A percentile compares a stretch with the other conserved stretches of the same genome.
phyloP scores from a whole-genome alignment of 2,113 vertebrate species.

The Formicarius rufipectus region DNA sequence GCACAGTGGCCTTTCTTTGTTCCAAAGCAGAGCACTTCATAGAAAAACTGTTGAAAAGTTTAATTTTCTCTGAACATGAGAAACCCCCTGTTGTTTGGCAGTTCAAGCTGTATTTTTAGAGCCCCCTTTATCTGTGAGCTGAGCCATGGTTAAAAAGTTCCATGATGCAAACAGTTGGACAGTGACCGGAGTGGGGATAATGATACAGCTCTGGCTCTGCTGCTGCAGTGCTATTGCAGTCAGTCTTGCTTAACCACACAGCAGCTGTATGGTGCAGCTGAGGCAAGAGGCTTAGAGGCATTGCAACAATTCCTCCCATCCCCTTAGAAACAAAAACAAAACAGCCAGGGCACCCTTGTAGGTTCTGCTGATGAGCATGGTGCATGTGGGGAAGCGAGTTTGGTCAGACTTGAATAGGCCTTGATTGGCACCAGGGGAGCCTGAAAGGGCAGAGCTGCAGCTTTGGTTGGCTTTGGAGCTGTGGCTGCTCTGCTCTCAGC shows the following conservation, averaged over 20 bases:
- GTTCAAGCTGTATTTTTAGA: slow-evolving; percentile 19
- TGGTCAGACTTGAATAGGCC: background rate
- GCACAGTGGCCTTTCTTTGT: background rate
- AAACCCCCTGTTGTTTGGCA: background rate
- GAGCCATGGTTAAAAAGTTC: background rate
- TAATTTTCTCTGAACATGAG: background rate
- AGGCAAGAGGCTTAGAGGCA: slow-evolving; percentile 35
- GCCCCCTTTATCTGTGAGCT: background rate
- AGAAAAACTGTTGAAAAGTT: background rate
- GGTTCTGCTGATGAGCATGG: background rate
- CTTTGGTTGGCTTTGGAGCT: background rate
- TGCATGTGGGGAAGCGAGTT: background rate
- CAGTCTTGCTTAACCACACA: slow-evolving; percentile 33
- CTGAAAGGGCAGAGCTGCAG: background rate
- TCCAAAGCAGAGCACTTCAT: background rate
- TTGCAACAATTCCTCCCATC: slow-evolving; percentile 30
- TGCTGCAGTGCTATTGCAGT: background rate
- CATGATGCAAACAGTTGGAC: background rate
- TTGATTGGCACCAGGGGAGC: background rate
- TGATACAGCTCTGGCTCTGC: background rate
- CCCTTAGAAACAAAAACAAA: slow-evolving; percentile 44
- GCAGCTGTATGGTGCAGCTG: slow-evolving; percentile 40
- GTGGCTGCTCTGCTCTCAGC: background rate
- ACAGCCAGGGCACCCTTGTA: background rate
- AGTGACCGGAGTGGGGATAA: background rate